These are phyloP conservation scores for Drosophila tropicalis DNA, from an alignment of 1,140 invertebrate genomes.

Conservation along the genomic window DNA sequence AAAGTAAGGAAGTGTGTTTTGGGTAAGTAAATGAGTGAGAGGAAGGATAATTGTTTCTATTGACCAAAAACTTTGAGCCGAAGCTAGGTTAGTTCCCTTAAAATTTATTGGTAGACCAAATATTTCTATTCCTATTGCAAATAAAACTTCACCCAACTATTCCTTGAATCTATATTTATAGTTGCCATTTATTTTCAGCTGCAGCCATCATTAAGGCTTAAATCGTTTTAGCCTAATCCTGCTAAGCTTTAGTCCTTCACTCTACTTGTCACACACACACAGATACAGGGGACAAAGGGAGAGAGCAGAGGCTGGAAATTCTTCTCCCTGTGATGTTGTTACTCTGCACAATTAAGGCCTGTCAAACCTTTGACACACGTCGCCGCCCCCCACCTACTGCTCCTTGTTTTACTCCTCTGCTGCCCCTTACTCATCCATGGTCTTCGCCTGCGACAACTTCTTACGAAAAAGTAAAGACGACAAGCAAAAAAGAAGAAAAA, in stretches of 20 bases:
- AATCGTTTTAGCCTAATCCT: constrained; percentile 6
- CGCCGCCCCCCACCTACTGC: constrained; percentile 30
- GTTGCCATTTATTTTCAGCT: constrained; percentile 2
- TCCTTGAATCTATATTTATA: constrained; percentile 1
- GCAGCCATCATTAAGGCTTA: constrained; percentile 4
- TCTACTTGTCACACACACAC: not conserved
- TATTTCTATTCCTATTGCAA: no score
- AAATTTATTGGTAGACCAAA: no score
- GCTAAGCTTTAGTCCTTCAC: not conserved
- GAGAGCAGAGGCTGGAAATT: no score
- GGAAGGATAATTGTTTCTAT: no score
- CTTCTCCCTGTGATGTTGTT: constrained; percentile 15
- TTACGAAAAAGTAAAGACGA: constrained; percentile 33
- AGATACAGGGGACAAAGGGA: not conserved
- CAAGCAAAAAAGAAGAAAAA: not conserved
- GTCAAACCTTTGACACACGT: constrained; percentile 81
- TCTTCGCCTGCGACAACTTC: constrained; percentile 50
- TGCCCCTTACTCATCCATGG: not conserved
- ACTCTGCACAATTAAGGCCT: constrained; percentile 71
- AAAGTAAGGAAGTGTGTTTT: not conserved
- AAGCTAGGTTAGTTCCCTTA: no score
- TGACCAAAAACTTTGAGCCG: no score
- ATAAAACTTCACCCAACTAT: not conserved
- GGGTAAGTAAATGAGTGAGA: no score
- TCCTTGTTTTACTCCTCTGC: not conserved